Evolutionary conservation across 2,797 vertebrate genomes (phyloP).

Genomic region (Pangasius krempfi): DNA sequence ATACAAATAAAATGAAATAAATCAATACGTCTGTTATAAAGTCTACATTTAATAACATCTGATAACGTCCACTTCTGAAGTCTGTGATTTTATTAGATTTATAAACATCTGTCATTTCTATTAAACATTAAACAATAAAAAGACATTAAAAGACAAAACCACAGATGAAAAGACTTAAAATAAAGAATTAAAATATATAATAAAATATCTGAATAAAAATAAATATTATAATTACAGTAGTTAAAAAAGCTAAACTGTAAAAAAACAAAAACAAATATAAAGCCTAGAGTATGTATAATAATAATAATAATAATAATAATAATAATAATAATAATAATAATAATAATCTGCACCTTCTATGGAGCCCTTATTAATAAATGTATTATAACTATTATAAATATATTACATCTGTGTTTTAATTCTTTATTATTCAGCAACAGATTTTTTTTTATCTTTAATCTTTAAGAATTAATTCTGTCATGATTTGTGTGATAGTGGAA

Average conservation of each 20-base stretch:
- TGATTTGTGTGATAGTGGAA: too few relatives aligned
- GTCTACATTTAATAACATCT: not conserved
- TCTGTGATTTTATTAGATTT: too few relatives aligned
- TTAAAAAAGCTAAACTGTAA: not conserved
- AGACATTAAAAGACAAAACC: not conserved
- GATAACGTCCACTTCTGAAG: not conserved
- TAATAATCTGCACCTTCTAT: too few relatives aligned
- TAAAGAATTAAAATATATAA: not conserved
- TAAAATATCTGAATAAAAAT: not conserved
- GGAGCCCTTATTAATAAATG: not conserved
- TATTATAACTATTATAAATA: not conserved
- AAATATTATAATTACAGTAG: not conserved
- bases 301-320: too few relatives aligned
- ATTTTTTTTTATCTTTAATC: not conserved
- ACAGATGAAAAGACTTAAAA: not conserved
- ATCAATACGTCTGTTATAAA: not conserved
- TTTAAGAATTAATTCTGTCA: too few relatives aligned
- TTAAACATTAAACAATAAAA: not conserved
- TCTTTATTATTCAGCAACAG: not conserved
- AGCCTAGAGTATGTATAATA: too few relatives aligned
- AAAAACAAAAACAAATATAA: not conserved
- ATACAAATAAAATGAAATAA: not conserved
- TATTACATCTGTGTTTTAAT: not conserved
- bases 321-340: too few relatives aligned
- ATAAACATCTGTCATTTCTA: not conserved